Conservation (phyloP, 2,888 invertebrate genomes). For the Clostera curtula region DNA sequence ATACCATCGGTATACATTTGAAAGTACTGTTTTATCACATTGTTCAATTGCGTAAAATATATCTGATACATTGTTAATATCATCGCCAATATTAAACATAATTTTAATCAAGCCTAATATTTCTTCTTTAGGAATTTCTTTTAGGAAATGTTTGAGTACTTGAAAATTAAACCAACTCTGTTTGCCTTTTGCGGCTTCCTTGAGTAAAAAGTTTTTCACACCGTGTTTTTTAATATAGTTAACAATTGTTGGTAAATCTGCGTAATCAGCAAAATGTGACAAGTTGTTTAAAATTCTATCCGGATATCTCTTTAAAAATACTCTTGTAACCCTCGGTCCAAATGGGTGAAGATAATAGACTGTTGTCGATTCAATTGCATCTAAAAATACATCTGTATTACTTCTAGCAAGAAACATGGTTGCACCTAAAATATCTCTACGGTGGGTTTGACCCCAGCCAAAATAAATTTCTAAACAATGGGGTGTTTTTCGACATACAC, state of each 20-base stretch:
- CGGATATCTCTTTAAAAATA: slow-evolving; percentile 33
- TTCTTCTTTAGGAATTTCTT: slow-evolving; percentile 28
- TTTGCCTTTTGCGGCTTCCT: no score
- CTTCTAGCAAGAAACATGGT: slow-evolving; percentile 26
- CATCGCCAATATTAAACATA: slow-evolving; percentile 21
- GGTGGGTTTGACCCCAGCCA: not conserved
- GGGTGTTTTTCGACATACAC: slow-evolving; percentile 32
- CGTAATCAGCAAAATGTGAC: no score
- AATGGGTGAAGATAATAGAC: slow-evolving; percentile 18
- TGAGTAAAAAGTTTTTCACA: no score
- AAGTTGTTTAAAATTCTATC: slow-evolving; percentile 26
- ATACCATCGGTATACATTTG: slow-evolving; percentile 32
- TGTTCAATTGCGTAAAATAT: slow-evolving; percentile 12
- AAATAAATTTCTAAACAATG: not conserved
- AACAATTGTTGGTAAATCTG: no score
- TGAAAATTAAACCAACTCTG: slow-evolving; percentile 19
- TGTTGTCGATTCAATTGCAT: slow-evolving; percentile 21
- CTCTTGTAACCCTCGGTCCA: slow-evolving; percentile 27
- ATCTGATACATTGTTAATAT: slow-evolving; percentile 13
- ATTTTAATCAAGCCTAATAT: slow-evolving; percentile 34
- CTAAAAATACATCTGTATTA: slow-evolving; percentile 29
- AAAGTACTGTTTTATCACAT: slow-evolving; percentile 10
- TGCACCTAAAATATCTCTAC: slow-evolving; percentile 10
- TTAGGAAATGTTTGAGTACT: slow-evolving; percentile 25
- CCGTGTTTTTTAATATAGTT: no score